These are phyloP conservation scores for Sinocyclocheilus rhinocerous DNA, from an alignment of 2,113 vertebrate genomes.

Conservation along the genomic window DNA sequence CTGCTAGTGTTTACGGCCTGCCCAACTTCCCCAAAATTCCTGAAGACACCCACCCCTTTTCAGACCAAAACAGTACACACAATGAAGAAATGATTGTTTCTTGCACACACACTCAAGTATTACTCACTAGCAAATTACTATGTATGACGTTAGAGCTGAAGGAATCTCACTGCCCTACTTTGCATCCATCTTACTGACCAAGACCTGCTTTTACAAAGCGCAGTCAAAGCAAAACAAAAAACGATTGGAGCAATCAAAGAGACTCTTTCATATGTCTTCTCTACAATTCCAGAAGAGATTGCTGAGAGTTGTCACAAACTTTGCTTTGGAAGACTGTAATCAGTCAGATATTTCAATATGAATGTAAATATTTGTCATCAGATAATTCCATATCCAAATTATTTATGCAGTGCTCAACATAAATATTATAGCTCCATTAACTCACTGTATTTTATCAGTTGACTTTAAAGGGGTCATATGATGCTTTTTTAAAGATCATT, in stretches of 20 bases:
- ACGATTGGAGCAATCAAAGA: too few relatives aligned
- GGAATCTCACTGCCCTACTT: slow-evolving; percentile 11
- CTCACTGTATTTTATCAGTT: background rate
- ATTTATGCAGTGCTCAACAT: too few relatives aligned
- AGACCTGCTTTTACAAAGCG: background rate
- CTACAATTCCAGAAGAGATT: background rate
- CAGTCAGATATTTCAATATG: background rate
- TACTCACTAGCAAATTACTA: slow-evolving; percentile 13
- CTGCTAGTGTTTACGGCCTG: background rate
- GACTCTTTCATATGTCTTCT: background rate
- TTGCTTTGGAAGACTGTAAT: background rate
- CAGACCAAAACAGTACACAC: background rate
- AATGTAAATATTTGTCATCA: background rate
- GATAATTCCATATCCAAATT: background rate
- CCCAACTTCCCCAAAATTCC: background rate
- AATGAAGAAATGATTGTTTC: background rate
- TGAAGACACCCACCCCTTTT: background rate
- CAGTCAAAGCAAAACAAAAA: background rate
- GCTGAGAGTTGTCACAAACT: too few relatives aligned
- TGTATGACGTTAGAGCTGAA: background rate
- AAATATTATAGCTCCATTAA: too few relatives aligned
- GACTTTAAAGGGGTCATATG: too few relatives aligned
- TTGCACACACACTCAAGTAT: background rate
- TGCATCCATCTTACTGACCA: slow-evolving; percentile 8
- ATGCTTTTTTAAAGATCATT: too few relatives aligned